Evolutionary conservation across 1,140 invertebrate species (phyloP).

Genomic region (Ceratosolen fusciceps): DNA sequence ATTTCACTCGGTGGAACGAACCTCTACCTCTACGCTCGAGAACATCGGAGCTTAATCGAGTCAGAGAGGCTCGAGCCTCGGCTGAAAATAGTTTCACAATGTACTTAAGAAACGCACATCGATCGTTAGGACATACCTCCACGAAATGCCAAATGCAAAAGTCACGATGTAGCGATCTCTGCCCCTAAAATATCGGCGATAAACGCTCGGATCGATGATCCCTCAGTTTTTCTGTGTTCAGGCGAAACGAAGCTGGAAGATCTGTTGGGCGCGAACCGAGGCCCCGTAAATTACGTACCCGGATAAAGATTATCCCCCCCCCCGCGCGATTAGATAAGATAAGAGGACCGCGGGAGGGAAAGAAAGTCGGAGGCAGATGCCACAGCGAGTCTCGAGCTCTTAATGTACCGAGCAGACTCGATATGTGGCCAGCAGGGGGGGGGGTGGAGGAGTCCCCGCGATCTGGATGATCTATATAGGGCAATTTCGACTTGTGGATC

Average conservation of each 20-base stretch:
- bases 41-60: too few species aligned
- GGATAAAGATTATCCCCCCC: background rate
- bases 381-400: background rate
- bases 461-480: slow-evolving; percentile 20
- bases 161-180: background rate
- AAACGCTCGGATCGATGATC: slow-evolving; percentile 20
- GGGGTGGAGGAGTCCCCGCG: background rate
- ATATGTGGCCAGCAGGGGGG: slow-evolving; percentile 10
- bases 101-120: background rate
- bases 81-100: slow-evolving; percentile 14
- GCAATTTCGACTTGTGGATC: background rate
- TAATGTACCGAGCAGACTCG: background rate
- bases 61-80: too few species aligned
- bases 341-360: background rate
- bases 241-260: background rate
- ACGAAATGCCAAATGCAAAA: slow-evolving; percentile 9
- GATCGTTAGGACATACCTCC: slow-evolving; percentile 5
- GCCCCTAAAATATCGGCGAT: slow-evolving; percentile 5
- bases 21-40: too few species aligned
- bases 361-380: slow-evolving; percentile 8
- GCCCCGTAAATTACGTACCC: slow-evolving; percentile 14
- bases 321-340: background rate
- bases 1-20: too few species aligned
- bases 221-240: too few species aligned
- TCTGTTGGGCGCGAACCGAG: background rate